These are phyloP conservation scores for Andricus quercusramuli DNA, from an alignment of 2,888 invertebrate genomes.

Conservation along the genomic window DNA sequence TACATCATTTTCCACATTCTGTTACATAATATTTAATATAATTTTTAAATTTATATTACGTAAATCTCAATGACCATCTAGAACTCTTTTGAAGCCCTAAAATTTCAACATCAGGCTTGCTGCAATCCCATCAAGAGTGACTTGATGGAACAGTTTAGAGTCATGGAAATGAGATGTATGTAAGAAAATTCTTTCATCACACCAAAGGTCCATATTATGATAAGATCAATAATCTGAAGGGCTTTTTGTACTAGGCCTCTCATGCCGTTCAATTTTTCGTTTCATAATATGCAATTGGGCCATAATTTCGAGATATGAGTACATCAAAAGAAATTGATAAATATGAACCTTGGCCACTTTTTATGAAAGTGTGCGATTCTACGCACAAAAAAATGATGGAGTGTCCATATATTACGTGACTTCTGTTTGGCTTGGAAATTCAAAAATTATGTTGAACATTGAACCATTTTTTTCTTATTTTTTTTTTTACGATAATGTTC, in stretches of 20 bases:
- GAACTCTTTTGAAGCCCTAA: neutral
- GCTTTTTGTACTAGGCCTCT: conserved; percentile 15
- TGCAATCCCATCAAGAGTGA: conserved; percentile 12
- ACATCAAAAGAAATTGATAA: neutral
- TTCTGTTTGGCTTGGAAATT: no score
- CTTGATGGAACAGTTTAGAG: conserved; percentile 3
- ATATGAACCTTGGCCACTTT: neutral
- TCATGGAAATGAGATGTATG: neutral
- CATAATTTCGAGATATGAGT: conserved; percentile 7
- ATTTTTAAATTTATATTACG: neutral
- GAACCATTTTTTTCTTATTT: no score
- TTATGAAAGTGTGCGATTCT: neutral
- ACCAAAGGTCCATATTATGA: conserved; percentile 16
- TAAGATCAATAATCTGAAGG: conserved; percentile 40
- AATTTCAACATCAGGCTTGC: neutral
- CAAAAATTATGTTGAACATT: no score
- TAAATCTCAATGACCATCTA: conserved; percentile 7
- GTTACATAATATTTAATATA: neutral
- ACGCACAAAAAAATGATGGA: neutral
- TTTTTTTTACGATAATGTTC: no score
- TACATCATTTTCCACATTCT: neutral
- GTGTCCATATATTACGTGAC: no score
- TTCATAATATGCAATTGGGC: conserved; percentile 33
- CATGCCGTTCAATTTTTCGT: conserved; percentile 7
- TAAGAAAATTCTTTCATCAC: conserved; percentile 18